Evolutionary conservation across 2,113 vertebrate genomes (phyloP).

Genomic region (Melozone crissalis): DNA sequence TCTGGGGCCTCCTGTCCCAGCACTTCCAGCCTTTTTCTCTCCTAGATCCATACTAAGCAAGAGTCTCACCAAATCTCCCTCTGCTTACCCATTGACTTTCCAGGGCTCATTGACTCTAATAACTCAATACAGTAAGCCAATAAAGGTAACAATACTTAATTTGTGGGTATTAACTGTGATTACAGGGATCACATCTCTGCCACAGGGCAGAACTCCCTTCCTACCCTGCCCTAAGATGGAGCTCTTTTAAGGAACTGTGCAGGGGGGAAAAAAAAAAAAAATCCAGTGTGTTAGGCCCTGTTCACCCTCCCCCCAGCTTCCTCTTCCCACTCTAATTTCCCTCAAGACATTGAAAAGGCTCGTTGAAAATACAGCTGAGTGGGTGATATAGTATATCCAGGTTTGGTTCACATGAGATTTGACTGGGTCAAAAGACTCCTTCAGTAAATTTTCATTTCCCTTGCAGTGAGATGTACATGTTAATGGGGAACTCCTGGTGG

Average conservation of each 20-base stretch:
- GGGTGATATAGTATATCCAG: background rate
- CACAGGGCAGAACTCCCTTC: background rate
- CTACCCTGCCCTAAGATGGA: background rate
- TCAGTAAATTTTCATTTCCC: background rate
- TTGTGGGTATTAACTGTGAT: background rate
- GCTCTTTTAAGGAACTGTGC: background rate
- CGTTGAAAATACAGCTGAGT: background rate
- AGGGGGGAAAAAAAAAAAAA: background rate
- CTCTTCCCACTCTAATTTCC: background rate
- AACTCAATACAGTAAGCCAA: background rate
- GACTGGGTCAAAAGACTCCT: background rate
- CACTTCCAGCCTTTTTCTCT: background rate
- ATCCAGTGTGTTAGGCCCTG: rapidly evolving
- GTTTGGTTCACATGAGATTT: background rate
- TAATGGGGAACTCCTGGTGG: background rate
- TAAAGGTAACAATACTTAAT: background rate
- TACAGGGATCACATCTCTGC: background rate
- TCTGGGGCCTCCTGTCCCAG: background rate
- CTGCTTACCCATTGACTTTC: background rate
- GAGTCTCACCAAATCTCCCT: background rate
- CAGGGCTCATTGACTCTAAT: background rate
- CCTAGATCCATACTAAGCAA: background rate
- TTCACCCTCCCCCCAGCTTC: background rate
- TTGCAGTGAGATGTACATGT: background rate
- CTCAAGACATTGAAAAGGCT: background rate